A percentile compares a stretch with the other conserved stretches of the same genome.
Evolutionary conservation across 2,797 vertebrate genomes (phyloP).

Genomic region (Micromesistius poutassou): DNA sequence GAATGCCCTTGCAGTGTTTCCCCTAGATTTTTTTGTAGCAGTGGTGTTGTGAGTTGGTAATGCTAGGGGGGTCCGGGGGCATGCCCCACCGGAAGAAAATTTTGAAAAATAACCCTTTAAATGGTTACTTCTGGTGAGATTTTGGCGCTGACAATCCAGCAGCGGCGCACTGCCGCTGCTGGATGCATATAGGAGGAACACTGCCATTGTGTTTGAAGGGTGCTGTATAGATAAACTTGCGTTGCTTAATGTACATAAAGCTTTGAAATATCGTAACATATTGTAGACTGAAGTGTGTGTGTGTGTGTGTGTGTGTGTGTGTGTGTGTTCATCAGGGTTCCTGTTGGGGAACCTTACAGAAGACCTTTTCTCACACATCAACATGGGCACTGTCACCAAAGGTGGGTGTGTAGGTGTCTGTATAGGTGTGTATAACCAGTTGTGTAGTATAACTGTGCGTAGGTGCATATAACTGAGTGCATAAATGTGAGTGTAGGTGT

Average conservation of each 20-base stretch:
- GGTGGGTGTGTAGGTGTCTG: constrained; percentile 50
- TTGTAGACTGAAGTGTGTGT: not conserved
- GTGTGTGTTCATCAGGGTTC: constrained; percentile 64
- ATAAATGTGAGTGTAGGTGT: not conserved
- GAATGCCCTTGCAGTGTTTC: too few species aligned
- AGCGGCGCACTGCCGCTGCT: too few species aligned
- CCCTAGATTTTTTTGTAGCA: too few species aligned
- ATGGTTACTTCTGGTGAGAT: too few species aligned
- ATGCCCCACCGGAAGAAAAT: too few species aligned
- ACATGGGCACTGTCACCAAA: constrained; percentile 77
- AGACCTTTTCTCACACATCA: constrained; percentile 76
- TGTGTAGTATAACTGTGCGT: not conserved
- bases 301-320: constrained; percentile 7
- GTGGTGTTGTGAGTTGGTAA: too few species aligned
- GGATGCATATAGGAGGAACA: too few species aligned
- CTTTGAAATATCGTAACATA: not conserved
- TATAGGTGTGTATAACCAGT: not conserved
- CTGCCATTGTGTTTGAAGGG: not conserved
- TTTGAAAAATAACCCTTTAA: too few species aligned
- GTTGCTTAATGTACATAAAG: not conserved
- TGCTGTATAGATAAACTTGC: too few species aligned
- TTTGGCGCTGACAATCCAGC: too few species aligned
- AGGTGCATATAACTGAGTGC: too few species aligned
- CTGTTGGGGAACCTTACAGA: constrained; percentile 76
- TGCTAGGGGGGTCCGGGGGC: too few species aligned